Evolutionary conservation across 2,888 invertebrate genomes (phyloP), one percentile per base, ranked within the genome.

Genomic region (Drosophila macrospina): DNA sequence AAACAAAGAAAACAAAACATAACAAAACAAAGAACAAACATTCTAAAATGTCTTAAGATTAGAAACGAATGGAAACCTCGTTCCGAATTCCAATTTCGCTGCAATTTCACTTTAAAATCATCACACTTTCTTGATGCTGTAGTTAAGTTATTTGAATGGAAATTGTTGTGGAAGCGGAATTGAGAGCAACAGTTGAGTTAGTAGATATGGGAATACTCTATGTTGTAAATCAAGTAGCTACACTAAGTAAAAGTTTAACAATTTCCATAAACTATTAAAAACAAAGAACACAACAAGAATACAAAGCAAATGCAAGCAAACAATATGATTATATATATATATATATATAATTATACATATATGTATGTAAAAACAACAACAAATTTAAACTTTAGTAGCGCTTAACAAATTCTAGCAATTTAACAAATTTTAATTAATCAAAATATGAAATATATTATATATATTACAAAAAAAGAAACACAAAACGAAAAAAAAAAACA

Each of bases 381-480:
- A 88, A 88, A 88, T 86, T 86, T 86, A 86, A 89, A 83, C 88
- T 88, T 86, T 86, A 88, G 86, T 86, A 86, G 89, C 86, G 89
- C 89, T 89, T 86, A 86, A 86, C 86, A 89, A 89, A 86, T 86
- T 86, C 85, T 86, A 86, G 86, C 89, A 86, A 89, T 80, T 85
- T 88, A 86, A 86, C 86, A 86, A 86, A 86, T 86, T 86, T 88
- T 86, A 89, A 84, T 83, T 85, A 89, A 86, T 86, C 86, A 83
- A 85, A 85, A 88, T 86, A 79, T 79, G 50, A 74, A 63, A 74
- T 52, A 74, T 52, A 63, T 36, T 52, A 63, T 36, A 57, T 52
- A 57, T 39, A 52, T 48, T 41, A 16, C 45, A 45, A 47, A 37
- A 34, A 45, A 37, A 64, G 42, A 44, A 34, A 13, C n/a, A n/a